Base-by-base conservation (phyloP, 2,797 vertebrate species). In the Gorsachius magnificus region DNA sequence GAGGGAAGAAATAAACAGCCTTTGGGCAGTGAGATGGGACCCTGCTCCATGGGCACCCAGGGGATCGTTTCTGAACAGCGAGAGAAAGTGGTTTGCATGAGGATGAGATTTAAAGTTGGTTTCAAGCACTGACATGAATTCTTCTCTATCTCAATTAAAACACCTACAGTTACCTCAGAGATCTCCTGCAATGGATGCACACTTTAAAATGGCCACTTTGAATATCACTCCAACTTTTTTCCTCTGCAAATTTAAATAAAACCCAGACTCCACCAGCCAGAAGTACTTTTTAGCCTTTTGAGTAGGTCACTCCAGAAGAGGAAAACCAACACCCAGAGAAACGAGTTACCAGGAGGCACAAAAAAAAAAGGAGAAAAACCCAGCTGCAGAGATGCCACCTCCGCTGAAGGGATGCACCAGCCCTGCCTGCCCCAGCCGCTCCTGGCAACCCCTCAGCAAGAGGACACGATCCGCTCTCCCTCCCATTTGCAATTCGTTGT, bases 381-480 rank as follows among this genome's bases (percentile, higher is more conserved):
- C 54, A 38, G 43, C 38, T 3, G 1, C 19, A 61, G 53, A 31
- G 43, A 26, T 28, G 38, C 2, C n/a, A 5, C 18, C 29, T 5
- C 35, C 31, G 5, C 31, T 11, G 63, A 60, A 69, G 46, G 22
- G 12, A 10, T 3, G 22, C 6, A 14, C 19, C 0, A 0, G 10
- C 13, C 2, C 29, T 38, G 38, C 57, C 65, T 68, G 66, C 41
- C 20, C 57, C 65, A 80, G 80, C 33, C 11, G 6, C 45, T 60
- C 48, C 1, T 3, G 31, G 7, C 45, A 9, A 19, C 54, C 45
- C 68, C 71, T 71, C 4, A 0, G 19, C 28, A 26, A 51, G n/a
- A 33, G 57, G n/a, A 31, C 15, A 7, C 0, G 0, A 11, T 21
- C 35, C 3, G 0, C 29, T 68, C n/a, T 80, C 41, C 54, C 51